Evolutionary conservation across 2,797 vertebrate species (phyloP).

Genomic region (Melanotaenia maccullochi): DNA sequence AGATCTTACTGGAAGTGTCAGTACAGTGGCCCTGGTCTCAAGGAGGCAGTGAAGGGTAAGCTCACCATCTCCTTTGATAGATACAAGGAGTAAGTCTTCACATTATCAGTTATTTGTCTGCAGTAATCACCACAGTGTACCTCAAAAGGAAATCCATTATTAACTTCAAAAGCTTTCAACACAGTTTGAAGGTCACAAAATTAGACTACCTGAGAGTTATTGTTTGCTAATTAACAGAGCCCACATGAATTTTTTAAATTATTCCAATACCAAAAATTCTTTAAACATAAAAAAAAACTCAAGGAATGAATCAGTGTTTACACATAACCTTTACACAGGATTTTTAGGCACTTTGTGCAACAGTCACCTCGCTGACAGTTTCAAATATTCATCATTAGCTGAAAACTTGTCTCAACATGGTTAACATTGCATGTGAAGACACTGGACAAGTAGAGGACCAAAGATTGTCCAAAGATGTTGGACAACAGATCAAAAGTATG

Average conservation of each 20-base stretch:
- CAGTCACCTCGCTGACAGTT: not conserved
- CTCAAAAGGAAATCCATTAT: not conserved
- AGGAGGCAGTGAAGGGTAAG: conserved; percentile 29
- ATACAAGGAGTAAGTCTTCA: conserved; percentile 5
- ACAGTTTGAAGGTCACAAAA: conserved; percentile 5
- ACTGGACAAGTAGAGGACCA: not conserved
- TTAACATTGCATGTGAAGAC: not conserved
- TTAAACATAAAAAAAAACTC: not conserved
- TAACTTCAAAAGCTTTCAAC: not conserved
- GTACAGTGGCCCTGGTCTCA: conserved; percentile 20
- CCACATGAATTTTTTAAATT: conserved; percentile 3
- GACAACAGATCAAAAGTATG: not conserved
- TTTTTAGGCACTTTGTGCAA: too few relatives aligned
- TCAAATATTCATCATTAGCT: not conserved
- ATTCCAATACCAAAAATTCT: not conserved
- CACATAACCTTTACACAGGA: too few relatives aligned
- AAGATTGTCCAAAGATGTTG: not conserved
- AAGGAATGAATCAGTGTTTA: too few relatives aligned
- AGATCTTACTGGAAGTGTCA: conserved; percentile 63
- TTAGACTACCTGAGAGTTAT: not conserved
- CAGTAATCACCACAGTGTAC: not conserved
- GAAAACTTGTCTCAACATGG: not conserved
- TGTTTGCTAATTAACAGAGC: conserved; percentile 21
- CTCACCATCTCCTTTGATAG: conserved; percentile 17
- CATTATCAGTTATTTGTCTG: conserved; percentile 3